Base-by-base conservation (phyloP, 2,888 invertebrate species). In the Apotomis betuletana region DNA sequence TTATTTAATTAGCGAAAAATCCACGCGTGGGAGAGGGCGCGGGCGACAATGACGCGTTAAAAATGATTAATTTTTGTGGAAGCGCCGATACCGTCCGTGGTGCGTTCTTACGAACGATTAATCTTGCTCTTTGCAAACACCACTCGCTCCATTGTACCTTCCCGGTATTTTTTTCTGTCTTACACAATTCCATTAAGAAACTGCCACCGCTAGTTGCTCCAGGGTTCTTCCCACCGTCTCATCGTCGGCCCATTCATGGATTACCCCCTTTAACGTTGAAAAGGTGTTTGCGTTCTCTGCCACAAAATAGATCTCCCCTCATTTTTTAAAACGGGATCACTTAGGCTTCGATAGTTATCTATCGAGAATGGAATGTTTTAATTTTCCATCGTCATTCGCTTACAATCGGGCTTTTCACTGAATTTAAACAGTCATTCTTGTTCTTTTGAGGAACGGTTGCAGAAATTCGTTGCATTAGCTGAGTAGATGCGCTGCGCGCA, bases 321-420 rank as follows among this genome's bases (percentile, higher is more conserved):
- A 83, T 80, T 83, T 89, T 89, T 90, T 88, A 87, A 88, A 86
- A 83, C 83, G 84, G 79, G 85, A 91, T 90, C 93, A 92, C 93
- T 93, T 92, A 92, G 90, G 85, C 90, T 88, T 90, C 89, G 92
- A 93, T 93, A 93, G 93, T 93, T 92, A 89, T 88, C 81, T 84
- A 81, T 77, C 79, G 83, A 81, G 81, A 86, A 87, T 82, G 86
- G 89, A 91, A 91, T 88, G 90, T 91, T 91, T 91, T 93, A 93
- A 93, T 91, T 89, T 87, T 87, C 88, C 93, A 85, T 80, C 90
- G 93, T 93, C 93, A 93, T 91, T 89, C 87, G 79, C 81, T 81
- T 83, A 91, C 91, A 92, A 92, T 89, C 84, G 87, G 67, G 82
- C 81, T 81, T 83, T 78, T 27, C 27, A 82, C 80, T 81, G 80